These are phyloP conservation scores for Haemorhous mexicanus DNA, from an alignment of 2,113 vertebrate species.

Conservation along the genomic window DNA sequence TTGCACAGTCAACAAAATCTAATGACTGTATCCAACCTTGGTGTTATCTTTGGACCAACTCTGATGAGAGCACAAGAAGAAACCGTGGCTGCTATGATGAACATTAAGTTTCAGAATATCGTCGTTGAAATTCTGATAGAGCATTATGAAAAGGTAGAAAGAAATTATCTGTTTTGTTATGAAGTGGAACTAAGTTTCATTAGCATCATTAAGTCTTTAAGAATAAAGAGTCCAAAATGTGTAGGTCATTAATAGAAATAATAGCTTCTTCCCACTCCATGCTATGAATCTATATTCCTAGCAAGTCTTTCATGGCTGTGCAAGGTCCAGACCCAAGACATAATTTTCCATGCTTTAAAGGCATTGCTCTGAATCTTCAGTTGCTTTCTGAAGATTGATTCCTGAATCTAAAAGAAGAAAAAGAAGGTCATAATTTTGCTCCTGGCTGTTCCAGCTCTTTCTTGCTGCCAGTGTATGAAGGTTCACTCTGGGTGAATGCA, in stretches of 20 bases:
- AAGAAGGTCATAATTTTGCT: not conserved
- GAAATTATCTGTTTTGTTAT: not conserved
- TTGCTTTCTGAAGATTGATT: not conserved
- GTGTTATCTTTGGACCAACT: conserved; percentile 96
- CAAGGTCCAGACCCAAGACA: not conserved
- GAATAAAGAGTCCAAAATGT: not conserved
- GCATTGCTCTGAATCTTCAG: not conserved
- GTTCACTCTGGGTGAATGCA: not conserved
- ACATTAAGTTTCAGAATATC: conserved; percentile 99
- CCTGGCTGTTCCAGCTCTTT: not conserved
- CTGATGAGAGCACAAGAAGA: conserved; percentile 97
- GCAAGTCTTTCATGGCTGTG: not conserved
- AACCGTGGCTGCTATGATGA: conserved; percentile 99
- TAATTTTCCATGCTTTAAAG: not conserved
- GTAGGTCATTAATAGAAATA: not conserved
- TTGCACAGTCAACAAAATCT: conserved; percentile 92
- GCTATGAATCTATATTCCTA: not conserved
- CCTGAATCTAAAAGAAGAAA: not conserved
- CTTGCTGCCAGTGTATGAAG: not conserved
- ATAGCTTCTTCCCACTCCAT: not conserved
- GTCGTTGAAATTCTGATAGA: conserved; percentile 98
- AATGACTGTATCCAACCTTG: conserved; percentile 97
- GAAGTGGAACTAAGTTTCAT: not conserved
- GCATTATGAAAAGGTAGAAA: conserved; percentile 90
- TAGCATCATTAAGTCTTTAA: not conserved